These are phyloP conservation scores for Antrozous pallidus DNA, from an alignment of 2,797 vertebrate species.

Conservation along the genomic window DNA sequence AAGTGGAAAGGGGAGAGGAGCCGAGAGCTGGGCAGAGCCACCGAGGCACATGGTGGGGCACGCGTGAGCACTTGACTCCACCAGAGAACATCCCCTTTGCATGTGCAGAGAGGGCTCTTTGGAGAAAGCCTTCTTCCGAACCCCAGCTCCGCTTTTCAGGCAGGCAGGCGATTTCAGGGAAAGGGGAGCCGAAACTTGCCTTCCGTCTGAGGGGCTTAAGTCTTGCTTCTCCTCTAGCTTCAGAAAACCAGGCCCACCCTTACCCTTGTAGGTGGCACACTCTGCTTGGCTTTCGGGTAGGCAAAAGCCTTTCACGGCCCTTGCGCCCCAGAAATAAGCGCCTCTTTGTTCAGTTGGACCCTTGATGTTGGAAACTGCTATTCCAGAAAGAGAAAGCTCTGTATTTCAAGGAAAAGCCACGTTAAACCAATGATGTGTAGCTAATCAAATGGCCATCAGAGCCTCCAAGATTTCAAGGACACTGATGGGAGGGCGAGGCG, in stretches of 20 bases:
- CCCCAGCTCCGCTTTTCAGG: background rate
- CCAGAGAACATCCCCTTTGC: background rate
- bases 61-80: background rate
- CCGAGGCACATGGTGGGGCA: background rate
- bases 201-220: background rate
- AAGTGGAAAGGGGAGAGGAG: conserved; percentile 32
- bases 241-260: background rate
- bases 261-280: background rate
- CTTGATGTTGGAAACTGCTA: background rate
- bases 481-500: background rate
- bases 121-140: background rate
- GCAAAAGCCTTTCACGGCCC: background rate
- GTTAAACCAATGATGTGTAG: background rate
- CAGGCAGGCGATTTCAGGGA: background rate
- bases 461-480: background rate
- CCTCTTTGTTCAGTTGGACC: background rate
- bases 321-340: background rate
- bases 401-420: background rate
- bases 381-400: background rate
- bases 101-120: background rate
- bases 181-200: background rate
- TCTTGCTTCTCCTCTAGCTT: background rate
- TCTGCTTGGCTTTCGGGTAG: background rate
- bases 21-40: background rate
- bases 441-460: background rate